Evolutionary conservation across 2,797 vertebrate species (phyloP), one percentile per base, ranked within the genome.

Genomic region (Nothura maculosa): DNA sequence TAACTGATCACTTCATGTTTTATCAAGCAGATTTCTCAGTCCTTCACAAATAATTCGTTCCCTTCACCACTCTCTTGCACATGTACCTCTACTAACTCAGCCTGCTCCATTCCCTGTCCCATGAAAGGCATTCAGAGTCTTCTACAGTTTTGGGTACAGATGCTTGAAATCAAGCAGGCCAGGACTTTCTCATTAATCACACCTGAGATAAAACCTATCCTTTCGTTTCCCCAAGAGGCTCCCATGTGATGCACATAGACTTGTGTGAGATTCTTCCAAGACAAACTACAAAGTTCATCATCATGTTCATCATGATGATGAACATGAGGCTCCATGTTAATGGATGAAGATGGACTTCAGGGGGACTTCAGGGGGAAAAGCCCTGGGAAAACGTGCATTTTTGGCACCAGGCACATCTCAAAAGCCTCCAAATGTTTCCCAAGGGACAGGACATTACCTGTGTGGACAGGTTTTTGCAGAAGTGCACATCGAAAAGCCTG

Each of bases 161-260:
- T 54, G 4, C 30, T 42, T 64, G 57, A 58, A 78, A 68, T 47
- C 6, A 34, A 38, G 18, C n/a, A 40, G 15, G 14, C n/a, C 20
- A 36, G 50, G 32, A 47, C n/a, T 48, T 61, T 77, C 17, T 55
- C 66, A 83, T 79, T 34, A 68, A 74, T 48, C 50, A 70, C 28
- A 70, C 7, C 4, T 27, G 34, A 43, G 18, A 32, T 21, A 12
- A 75, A 86, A 63, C 6, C 0, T 1, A 38, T 19, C 12, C 3
- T 69, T 42, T n/a, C 10, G 9, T 15, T 4, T 62, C 32, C n/a
- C n/a, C 21, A 20, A 28, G n/a, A 79, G 3, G 25, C 4, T 57
- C 4, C 30, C 14, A 18, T 4, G 10, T 43, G 24, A 12, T 34
- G 22, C 28, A 16, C 9, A 3, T 3, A 12, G 12, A n/a, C 32